phyloP scores from a whole-genome alignment of 2,888 invertebrate genomes.

The Lamellibrachia columna region DNA sequence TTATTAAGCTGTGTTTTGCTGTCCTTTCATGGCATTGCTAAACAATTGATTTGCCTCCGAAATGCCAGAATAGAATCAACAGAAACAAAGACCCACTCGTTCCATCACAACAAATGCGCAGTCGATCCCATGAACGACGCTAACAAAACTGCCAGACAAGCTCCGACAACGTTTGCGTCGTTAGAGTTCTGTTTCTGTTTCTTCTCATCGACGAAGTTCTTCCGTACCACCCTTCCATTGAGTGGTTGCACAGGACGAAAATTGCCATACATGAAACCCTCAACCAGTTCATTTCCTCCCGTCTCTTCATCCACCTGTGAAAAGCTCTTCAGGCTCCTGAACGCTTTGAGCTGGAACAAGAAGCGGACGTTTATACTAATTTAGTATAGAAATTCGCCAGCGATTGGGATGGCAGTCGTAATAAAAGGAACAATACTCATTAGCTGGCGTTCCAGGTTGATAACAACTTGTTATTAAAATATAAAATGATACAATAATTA shows the following conservation, averaged over 20 bases:
- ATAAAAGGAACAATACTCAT: neutral
- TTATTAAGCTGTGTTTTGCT: neutral
- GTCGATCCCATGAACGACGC: neutral
- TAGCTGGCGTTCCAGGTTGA: too few species aligned
- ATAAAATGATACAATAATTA: too few species aligned
- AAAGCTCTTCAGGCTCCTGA: neutral
- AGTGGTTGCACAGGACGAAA: neutral
- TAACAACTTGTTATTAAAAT: too few species aligned
- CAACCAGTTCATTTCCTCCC: neutral
- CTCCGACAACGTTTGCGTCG: neutral
- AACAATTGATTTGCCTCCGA: neutral
- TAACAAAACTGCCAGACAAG: neutral
- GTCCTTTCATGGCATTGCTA: neutral
- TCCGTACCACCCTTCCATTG: neutral
- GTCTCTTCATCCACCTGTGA: neutral
- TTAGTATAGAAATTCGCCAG: neutral
- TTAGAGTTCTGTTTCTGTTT: neutral
- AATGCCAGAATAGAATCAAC: neutral
- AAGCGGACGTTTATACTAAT: neutral
- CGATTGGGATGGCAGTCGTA: neutral
- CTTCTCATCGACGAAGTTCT: neutral
- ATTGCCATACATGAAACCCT: neutral
- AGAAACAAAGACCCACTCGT: neutral
- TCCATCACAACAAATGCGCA: neutral
- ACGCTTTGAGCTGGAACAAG: neutral